These are phyloP conservation scores for Guaruba guarouba DNA, from an alignment of 2,113 vertebrate genomes.

Conservation along the genomic window DNA sequence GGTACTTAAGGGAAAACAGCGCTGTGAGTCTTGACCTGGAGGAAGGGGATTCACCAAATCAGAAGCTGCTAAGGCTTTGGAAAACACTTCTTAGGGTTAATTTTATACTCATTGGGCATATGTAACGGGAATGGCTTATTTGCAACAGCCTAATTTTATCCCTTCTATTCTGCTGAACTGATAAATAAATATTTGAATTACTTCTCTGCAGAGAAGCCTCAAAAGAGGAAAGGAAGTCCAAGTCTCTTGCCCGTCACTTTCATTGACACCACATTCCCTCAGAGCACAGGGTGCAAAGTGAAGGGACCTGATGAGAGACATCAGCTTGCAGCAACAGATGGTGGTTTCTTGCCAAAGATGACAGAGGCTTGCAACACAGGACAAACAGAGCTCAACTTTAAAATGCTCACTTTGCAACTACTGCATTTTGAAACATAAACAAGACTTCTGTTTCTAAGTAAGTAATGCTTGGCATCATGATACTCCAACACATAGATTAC, in stretches of 20 bases:
- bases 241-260: not conserved
- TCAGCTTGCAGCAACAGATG: not conserved
- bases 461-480: not conserved
- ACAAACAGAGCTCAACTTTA: not conserved
- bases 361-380: not conserved
- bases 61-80: not conserved
- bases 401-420: not conserved
- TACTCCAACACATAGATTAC: not conserved
- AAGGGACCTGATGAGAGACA: not conserved
- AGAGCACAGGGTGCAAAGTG: not conserved
- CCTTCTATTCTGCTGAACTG: not conserved
- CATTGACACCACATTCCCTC: not conserved
- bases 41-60: not conserved
- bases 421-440: not conserved
- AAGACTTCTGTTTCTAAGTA: not conserved
- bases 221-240: not conserved
- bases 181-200: not conserved
- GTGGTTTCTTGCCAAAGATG: not conserved
- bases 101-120: not conserved
- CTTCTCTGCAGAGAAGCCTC: not conserved
- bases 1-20: not conserved
- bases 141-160: not conserved
- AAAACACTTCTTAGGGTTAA: not conserved
- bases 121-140: not conserved
- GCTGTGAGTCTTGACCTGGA: not conserved